Evolutionary conservation across 2,113 vertebrate species (phyloP), one percentile per base, ranked within the genome.

Genomic region (Ammodytes dubius): DNA sequence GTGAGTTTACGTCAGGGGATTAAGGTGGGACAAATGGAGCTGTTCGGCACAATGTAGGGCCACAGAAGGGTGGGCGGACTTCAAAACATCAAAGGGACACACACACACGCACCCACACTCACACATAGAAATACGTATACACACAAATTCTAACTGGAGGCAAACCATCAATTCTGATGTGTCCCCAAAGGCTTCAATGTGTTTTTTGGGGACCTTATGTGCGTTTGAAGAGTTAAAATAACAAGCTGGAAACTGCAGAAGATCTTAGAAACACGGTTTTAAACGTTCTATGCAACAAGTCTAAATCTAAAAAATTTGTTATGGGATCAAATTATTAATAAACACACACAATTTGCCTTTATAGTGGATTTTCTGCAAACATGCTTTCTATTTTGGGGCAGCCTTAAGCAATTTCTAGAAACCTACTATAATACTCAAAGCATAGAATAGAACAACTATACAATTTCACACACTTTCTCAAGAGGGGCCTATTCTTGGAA

Each of bases 11-110:
- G 70, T 88, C 82, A 84, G 79, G 80, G 89, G 86, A 93, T 91
- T 92, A 89, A 92, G 88, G 91, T 90, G 88, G 91, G 88, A 93
- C 90, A 91, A 92, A 92, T 93, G 90, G 88, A 89, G 87, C 90
- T 89, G 85, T 87, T 84, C 67, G 14, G 74, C 87, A 92, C 88
- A 93, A 91, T 91, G 85, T 53, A 66, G 70, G 60, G 79, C 71
- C 75, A 64, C 74, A 70, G 89, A 87, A 59, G 84, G 80, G 81
- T 82, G 87, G 88, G 84, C n/a, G 67, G 88, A 75, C 84, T 74
- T 65, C 58, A 65, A 64, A 77, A 89, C 90, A 83, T 93, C 90
- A 93, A 94, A 91, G 83, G 79, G 70, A 72, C 61, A 65, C 68
- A 74, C 66, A 70, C 63, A 66, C 46, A 72, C 61, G 61, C 68